Evolutionary conservation across 2,797 vertebrate genomes (phyloP).

Genomic region (Sebastes iracundus): DNA sequence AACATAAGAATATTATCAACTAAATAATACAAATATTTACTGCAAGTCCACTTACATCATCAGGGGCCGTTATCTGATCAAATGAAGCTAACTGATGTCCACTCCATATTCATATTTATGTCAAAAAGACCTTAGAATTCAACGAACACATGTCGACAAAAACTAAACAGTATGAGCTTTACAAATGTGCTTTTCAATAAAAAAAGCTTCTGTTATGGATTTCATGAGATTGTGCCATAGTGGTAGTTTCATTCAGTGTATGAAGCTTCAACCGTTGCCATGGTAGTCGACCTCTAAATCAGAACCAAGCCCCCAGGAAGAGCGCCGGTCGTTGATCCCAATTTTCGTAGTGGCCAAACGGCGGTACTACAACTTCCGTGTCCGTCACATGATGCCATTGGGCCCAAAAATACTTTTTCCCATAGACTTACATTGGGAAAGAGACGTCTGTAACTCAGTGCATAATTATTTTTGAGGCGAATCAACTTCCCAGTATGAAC

Average conservation of each 20-base stretch:
- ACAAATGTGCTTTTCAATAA: neutral
- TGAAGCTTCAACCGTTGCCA: too few species aligned
- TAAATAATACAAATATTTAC: neutral
- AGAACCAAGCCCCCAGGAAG: too few species aligned
- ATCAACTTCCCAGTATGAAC: too few species aligned
- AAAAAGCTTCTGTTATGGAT: neutral
- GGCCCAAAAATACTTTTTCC: too few species aligned
- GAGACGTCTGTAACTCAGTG: too few species aligned
- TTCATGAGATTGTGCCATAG: neutral
- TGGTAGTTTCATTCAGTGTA: neutral
- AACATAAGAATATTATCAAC: neutral
- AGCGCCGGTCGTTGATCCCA: too few species aligned
- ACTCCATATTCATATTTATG: neutral
- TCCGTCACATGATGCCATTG: too few species aligned
- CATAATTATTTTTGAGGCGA: too few species aligned
- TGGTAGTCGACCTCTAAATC: too few species aligned
- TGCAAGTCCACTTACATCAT: neutral
- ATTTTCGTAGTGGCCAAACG: too few species aligned
- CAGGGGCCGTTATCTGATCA: neutral
- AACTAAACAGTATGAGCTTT: neutral
- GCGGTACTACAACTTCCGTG: too few species aligned
- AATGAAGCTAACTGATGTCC: neutral
- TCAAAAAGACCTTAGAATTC: neutral
- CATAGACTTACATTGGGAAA: too few species aligned
- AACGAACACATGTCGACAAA: neutral